Conservation (phyloP, 1,140 invertebrate species). For the Rhyacophila brunnea region DNA sequence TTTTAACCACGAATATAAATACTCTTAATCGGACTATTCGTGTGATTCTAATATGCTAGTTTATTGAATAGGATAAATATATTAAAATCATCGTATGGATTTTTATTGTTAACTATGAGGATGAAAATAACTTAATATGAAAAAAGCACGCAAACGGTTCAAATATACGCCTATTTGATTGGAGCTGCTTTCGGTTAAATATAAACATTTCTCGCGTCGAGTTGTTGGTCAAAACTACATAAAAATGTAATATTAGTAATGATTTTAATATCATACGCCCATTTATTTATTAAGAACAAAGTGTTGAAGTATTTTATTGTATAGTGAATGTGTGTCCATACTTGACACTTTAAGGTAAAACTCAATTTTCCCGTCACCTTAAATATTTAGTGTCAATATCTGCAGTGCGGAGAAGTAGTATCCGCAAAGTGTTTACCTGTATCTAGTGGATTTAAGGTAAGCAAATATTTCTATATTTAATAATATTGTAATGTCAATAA, state of each 20-base stretch:
- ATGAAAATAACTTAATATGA: conserved; percentile 1
- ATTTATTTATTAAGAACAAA: too few species aligned
- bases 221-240: too few species aligned
- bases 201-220: too few species aligned
- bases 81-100: background rate
- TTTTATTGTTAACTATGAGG: background rate
- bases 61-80: too few species aligned
- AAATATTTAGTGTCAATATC: conserved; percentile 24
- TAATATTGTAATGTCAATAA: too few species aligned
- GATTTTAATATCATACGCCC: too few species aligned
- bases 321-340: too few species aligned
- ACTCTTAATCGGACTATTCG: too few species aligned
- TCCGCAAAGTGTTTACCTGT: conserved; percentile 7
- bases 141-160: background rate
- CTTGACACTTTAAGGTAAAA: background rate
- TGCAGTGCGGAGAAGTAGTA: conserved; percentile 31
- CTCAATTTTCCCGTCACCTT: background rate
- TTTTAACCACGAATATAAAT: too few species aligned
- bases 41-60: too few species aligned
- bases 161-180: background rate
- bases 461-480: conserved; percentile 1
- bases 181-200: background rate
- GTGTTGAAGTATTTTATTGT: too few species aligned
- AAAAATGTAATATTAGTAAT: too few species aligned
- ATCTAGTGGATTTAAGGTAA: conserved; percentile 15